Evolutionary conservation across 2,888 invertebrate species (phyloP).

Genomic region (Byasa hedistus): DNA sequence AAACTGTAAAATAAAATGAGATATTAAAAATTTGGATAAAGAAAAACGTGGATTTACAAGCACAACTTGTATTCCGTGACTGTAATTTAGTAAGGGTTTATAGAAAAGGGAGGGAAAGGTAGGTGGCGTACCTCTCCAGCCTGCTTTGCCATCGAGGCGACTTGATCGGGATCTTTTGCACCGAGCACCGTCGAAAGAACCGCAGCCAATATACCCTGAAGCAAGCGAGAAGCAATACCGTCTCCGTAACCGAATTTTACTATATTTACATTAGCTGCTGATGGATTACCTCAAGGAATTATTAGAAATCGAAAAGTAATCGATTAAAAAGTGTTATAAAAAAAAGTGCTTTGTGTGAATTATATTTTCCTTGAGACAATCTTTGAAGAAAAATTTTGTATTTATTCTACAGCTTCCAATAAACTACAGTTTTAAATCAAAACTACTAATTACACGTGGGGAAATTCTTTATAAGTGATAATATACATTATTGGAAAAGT

Average conservation of each 20-base stretch:
- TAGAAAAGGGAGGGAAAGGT: constrained; percentile 64
- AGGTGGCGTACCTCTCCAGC: constrained; percentile 93
- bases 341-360: constrained; percentile 24
- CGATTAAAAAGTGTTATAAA: constrained; percentile 3
- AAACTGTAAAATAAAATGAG: constrained; percentile 80
- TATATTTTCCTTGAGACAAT: constrained; percentile 55
- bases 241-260: constrained; percentile 77
- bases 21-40: not conserved
- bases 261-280: constrained; percentile 69
- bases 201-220: constrained; percentile 95
- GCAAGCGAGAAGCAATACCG: constrained; percentile 81
- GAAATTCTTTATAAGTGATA: constrained; percentile 64
- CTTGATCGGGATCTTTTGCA: constrained; percentile 94
- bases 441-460: constrained; percentile 61
- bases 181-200: constrained; percentile 94
- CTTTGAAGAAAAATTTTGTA: constrained; percentile 55
- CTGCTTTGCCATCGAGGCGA: constrained; percentile 96
- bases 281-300: constrained; percentile 60
- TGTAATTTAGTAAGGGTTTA: constrained; percentile 32
- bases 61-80: constrained; percentile 8
- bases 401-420: constrained; percentile 60
- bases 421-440: constrained; percentile 52
- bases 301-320: not conserved
- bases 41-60: constrained; percentile 13
- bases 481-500: constrained; percentile 61